Conservation (phyloP, 1,140 invertebrate species). For the Scaptodrosophila lebanonensis region DNA sequence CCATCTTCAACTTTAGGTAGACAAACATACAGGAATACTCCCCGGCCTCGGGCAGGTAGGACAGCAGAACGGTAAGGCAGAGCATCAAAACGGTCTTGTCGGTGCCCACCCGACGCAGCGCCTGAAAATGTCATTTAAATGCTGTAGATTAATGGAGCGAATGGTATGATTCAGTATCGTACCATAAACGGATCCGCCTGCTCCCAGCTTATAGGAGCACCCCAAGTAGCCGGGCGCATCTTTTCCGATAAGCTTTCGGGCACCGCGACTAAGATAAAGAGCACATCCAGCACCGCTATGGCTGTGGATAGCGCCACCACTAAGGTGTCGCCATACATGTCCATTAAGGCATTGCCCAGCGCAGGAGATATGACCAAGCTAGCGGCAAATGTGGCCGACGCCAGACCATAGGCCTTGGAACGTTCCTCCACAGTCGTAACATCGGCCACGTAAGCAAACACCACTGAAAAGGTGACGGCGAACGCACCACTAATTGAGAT, state of each 20-base stretch:
- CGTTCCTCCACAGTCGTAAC: constrained; percentile 98
- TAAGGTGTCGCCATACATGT: constrained; percentile 92
- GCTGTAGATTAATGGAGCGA: too few relatives aligned
- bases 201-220: constrained; percentile 94
- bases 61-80: constrained; percentile 97
- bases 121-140: constrained; percentile 77
- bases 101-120: constrained; percentile 94
- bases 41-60: constrained; percentile 98
- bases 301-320: constrained; percentile 98
- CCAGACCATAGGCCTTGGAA: constrained; percentile 96
- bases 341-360: constrained; percentile 94
- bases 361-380: constrained; percentile 98
- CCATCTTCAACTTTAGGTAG: constrained; percentile 98
- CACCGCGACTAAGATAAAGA: constrained; percentile 98
- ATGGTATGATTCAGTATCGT: too few relatives aligned
- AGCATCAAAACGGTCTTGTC: constrained; percentile 97
- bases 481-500: constrained; percentile 99
- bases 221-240: constrained; percentile 86
- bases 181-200: constrained; percentile 98
- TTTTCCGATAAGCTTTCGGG: constrained; percentile 98
- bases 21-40: constrained; percentile 99
- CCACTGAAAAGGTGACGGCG: constrained; percentile 98
- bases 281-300: constrained; percentile 96
- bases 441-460: constrained; percentile 99
- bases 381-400: constrained; percentile 99